Evolutionary conservation across 2,797 vertebrate genomes (phyloP), one percentile per base, ranked within the genome.

Genomic region (Pangasius sanitwongsei): DNA sequence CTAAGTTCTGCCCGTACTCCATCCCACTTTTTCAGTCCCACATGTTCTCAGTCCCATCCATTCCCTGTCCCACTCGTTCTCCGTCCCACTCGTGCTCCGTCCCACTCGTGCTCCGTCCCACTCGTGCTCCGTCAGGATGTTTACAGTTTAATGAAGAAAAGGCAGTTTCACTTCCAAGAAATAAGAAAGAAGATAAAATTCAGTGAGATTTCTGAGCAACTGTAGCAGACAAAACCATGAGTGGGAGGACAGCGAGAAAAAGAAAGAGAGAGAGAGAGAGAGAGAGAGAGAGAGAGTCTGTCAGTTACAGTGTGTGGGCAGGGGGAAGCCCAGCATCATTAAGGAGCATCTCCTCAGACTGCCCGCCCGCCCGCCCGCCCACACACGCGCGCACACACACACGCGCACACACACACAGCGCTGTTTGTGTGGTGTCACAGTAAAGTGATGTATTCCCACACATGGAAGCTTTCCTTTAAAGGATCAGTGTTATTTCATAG

Each of bases 191-290:
- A 59, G 72, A 78, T 61, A 69, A 41, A 28, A 44, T 6, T 34
- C 53, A 72, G 85, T 53, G 61, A 70, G 70, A 84, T 88, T 87
- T 89, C 85, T 63, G 23, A 57, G 78, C 84, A 25, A 50, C n/a
- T 57, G 84, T 20, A 23, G 87, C 9, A 41, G 23, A 78, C 7
- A 4, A 82, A 83, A 85, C 37, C 18, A 74, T 28, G 67, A 74
- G 83, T 86, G 48, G 89, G 83, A 86, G 89, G 59, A 57, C 1
- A n/a, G 15, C 53, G 25, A 53, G 44, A 75, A 3, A 44, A 23
- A 25, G 37, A 13, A 3, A 5, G 25, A 55, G 20, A 34, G 77
- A 13, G n/a, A 1, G 72, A 8, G 55, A 25, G 2, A 13, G 65
- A 13, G 59, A 20, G 69, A n/a, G 63, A 18, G 87, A 2, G 75